These are phyloP conservation scores for Chymomyza costata DNA, from an alignment of 1,140 invertebrate genomes.

Conservation along the genomic window DNA sequence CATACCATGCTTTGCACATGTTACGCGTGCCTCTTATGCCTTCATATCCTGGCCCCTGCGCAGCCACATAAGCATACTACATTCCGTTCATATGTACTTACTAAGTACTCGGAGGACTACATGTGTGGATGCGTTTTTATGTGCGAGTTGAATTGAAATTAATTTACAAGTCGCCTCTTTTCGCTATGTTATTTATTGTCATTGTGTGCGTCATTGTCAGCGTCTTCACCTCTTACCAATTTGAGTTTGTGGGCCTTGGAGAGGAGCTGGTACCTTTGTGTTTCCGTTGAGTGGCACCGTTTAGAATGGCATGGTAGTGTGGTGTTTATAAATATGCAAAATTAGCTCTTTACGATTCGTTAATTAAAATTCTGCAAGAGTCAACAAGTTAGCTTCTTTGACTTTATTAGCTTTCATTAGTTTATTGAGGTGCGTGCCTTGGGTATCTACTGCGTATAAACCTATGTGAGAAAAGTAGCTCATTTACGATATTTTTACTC, in stretches of 20 bases:
- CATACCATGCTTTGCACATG: too few species aligned
- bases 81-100: conserved; percentile 9
- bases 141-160: conserved; percentile 53
- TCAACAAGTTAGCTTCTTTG: conserved; percentile 22
- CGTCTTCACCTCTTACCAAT: conserved; percentile 5
- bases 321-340: conserved; percentile 64
- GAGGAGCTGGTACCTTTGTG: neutral
- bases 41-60: too few species aligned
- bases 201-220: conserved; percentile 35
- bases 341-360: conserved; percentile 64
- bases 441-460: neutral
- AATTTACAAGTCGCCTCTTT: conserved; percentile 43
- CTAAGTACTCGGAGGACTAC: conserved; percentile 2
- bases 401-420: conserved; percentile 62
- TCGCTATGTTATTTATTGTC: conserved; percentile 54
- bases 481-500: too few species aligned
- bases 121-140: conserved; percentile 11
- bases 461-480: conserved; percentile 1
- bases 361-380: conserved; percentile 63
- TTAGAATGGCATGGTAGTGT: conserved; percentile 14
- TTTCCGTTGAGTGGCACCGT: conserved; percentile 18
- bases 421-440: conserved; percentile 43
- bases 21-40: conserved; percentile 39
- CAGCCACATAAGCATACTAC: conserved; percentile 37
- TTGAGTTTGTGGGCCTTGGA: conserved; percentile 1